Evolutionary conservation across 2,888 invertebrate genomes (phyloP).

Genomic region (Apantesis nais): DNA sequence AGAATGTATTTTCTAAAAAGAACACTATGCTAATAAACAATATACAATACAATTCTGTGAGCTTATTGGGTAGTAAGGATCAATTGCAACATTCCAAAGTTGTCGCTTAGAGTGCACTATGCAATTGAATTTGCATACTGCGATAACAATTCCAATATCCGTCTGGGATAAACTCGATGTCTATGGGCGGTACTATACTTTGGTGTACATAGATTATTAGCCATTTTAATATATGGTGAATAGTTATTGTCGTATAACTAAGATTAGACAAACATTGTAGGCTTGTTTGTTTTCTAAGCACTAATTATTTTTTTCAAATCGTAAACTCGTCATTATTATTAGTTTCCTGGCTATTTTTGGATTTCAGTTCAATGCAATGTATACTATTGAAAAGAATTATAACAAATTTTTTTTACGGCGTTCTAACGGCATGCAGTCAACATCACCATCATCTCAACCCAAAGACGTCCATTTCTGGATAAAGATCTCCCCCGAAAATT

Average conservation of each 20-base stretch:
- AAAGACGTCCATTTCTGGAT: too few species aligned
- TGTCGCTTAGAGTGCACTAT: constrained; percentile 61
- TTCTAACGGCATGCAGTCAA: too few species aligned
- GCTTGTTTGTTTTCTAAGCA: neutral
- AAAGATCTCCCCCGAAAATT: too few species aligned
- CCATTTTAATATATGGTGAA: neutral
- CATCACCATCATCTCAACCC: too few species aligned
- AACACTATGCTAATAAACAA: constrained; percentile 23
- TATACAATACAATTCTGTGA: constrained; percentile 38
- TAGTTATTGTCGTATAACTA: neutral
- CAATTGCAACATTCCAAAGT: constrained; percentile 60
- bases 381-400: too few species aligned
- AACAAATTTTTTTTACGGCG: too few species aligned
- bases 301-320: too few species aligned
- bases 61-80: constrained; percentile 53
- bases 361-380: too few species aligned
- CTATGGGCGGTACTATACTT: constrained; percentile 32
- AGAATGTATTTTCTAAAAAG: neutral
- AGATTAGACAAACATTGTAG: neutral
- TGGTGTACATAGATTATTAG: constrained; percentile 41
- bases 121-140: constrained; percentile 72
- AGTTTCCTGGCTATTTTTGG: too few species aligned
- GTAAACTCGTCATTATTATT: too few species aligned
- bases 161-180: constrained; percentile 45
- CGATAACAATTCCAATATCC: constrained; percentile 64